A percentile compares a stretch with the other conserved stretches of the same genome.
Conservation (phyloP, 1,140 invertebrate species). For the Oryctes rhinoceros region DNA sequence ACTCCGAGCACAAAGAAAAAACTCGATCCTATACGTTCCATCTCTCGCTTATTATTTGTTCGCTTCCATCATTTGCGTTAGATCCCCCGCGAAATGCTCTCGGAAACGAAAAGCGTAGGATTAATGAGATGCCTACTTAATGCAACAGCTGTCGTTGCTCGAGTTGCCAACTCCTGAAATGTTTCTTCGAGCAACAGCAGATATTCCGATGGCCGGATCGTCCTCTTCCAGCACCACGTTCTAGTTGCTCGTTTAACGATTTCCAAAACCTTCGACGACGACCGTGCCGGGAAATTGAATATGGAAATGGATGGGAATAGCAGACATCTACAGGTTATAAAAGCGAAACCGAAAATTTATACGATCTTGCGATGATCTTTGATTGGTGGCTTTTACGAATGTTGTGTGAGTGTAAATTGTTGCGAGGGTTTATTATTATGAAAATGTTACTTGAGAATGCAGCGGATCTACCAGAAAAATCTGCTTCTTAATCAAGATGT, state of each 20-base stretch:
- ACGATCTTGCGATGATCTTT: no score
- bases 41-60: not conserved
- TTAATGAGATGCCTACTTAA: slow-evolving; percentile 22
- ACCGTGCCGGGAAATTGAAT: not conserved
- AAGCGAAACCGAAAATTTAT: no score
- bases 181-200: slow-evolving; percentile 1
- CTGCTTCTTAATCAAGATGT: no score
- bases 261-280: not conserved
- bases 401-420: no score
- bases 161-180: slow-evolving; percentile 14
- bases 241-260: not conserved
- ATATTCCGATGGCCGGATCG: not conserved
- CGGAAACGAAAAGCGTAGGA: not conserved
- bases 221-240: not conserved
- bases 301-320: not conserved
- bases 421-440: no score
- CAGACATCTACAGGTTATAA: no score
- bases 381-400: no score
- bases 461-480: no score
- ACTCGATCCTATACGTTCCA: not conserved
- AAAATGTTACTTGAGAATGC: no score
- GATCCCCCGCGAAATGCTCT: not conserved
- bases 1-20: not conserved
- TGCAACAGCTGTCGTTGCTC: slow-evolving; percentile 15
- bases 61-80: not conserved